Base-by-base conservation (phyloP, 2,888 invertebrate genomes). In the Ochropleura leucogaster region DNA sequence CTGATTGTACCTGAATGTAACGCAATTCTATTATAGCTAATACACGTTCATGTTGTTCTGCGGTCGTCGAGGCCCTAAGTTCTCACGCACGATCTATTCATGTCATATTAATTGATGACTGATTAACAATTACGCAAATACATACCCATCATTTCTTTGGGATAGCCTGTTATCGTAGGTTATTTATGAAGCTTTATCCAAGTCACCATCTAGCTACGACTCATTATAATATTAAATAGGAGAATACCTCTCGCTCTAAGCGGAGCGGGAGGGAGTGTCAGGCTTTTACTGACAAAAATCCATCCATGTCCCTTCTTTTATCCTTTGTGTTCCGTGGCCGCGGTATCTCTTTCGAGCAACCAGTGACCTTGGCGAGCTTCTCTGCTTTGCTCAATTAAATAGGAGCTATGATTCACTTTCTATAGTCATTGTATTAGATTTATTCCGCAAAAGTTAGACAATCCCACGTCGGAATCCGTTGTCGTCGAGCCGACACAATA, bases 401-500 rank as follows among this genome's bases (percentile, higher is more conserved):
- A 60, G 44, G 44, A 68, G 44, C 18, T 71, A 66, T 47, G 60
- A 46, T 60, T 55, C 53, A 49, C 68, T 63, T 44, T 40, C 47
- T 64, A 14, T 4, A 40, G 3, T 9, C 42, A 64, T 64, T 62
- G 18, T 51, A 55, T 47, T 64, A 80, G 59, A 42, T 20, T 81
- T 66, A 49, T 80, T 53, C 20, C 66, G 63, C 64, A 55, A 49
- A 57, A 46, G 57, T 49, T 14, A 63, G 62, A 67, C 42, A 55
- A 42, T 59, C 53, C 68, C 59, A 18, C 40, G 82, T 72, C 72
- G 62, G 79, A 72, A 68, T 74, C 65, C 77, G 74, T 87, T 88
- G 85, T 87, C 85, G 81, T 87, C 87, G 87, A 78, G 80, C 73
- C 66, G 55, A 74, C 67, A 79, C 74, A 40, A 64, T 18, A 74